Base-by-base conservation (phyloP, 1,140 invertebrate genomes). In the Drosophila eugracilis region DNA sequence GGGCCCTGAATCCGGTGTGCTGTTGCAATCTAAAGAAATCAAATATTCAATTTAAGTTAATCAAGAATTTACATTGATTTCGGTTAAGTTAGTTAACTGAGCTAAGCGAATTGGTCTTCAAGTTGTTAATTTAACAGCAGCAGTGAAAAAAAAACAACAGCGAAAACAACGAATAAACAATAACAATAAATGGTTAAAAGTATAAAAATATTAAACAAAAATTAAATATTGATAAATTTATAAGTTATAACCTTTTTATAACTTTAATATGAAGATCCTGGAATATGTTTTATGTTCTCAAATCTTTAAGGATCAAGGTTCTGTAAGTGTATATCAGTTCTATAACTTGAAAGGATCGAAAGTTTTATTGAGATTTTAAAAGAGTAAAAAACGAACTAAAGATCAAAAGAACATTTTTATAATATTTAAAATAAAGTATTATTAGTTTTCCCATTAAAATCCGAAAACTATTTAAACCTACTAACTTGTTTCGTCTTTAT, bases 1-100 rank as follows among this genome's bases (percentile, higher is more conserved):
- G 55, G 96, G 96, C 37, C 96, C 96, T 36, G 95, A 96, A 80
- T 96, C 96, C n/a, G 96, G 95, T 83, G 95, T 95, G 71, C 94
- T 96, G 72, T 94, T 94, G 72, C 89, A 91, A 42, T 91, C 90
- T 91, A 4, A 4, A 34, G 21, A 4, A 12, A 10, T n/a, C 0
- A 2, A 10, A 15, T 14, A 6, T 14, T 17, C 0, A 6, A 41
- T 0, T 47, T 3, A 2, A 15, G 19, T 28, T 5, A 36, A 14
- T 22, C 21, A 1, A 0, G 14, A 17, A 30, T 15, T 5, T 4
- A 17, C 2, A 37, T 1, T 1, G 0, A 7, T 3, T 9, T 39
- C 9, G 36, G 7, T 39, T 15, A 10, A 4, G 7, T 39, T 17
- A 10, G 34, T 17, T 34, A 17, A 42, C 10, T 28, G 19, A 15